Percentiles rank a stretch among this genome's conserved stretches.
Evolutionary conservation across 2,797 vertebrate genomes (phyloP).

Genomic region (Pangasius macronema): DNA sequence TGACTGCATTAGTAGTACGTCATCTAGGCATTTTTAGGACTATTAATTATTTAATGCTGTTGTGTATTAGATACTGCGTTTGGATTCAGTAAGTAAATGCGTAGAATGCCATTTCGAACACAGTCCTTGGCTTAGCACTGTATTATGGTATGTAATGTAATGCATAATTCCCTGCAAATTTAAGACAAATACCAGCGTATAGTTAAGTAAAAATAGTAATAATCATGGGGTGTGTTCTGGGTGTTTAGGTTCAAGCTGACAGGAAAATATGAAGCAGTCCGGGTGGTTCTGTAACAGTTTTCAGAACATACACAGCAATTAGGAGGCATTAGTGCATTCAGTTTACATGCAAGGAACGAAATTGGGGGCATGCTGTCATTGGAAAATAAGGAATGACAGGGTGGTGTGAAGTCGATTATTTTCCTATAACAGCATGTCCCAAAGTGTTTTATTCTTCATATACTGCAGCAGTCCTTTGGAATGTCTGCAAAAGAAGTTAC

Average conservation of each 20-base stretch:
- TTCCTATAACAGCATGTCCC: background rate
- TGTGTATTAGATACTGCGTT: background rate
- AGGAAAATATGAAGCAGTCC: background rate
- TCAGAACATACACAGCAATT: background rate
- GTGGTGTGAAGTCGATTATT: background rate
- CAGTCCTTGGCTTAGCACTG: background rate
- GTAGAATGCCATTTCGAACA: background rate
- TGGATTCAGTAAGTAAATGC: background rate
- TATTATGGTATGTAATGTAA: background rate
- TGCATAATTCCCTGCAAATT: background rate
- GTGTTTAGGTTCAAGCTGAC: background rate
- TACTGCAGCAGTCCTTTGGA: background rate
- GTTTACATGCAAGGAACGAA: background rate
- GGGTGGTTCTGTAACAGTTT: background rate
- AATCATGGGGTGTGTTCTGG: background rate
- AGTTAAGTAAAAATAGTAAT: background rate
- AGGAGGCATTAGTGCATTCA: background rate
- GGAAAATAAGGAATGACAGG: background rate
- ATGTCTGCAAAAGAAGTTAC: background rate
- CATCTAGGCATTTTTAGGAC: background rate
- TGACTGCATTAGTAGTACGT: background rate
- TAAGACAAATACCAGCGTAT: background rate
- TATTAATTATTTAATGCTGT: background rate
- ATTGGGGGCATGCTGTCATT: background rate
- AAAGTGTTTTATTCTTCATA: background rate